Conservation (phyloP, 1,140 invertebrate genomes). For the Ceratosolen fusciceps region DNA sequence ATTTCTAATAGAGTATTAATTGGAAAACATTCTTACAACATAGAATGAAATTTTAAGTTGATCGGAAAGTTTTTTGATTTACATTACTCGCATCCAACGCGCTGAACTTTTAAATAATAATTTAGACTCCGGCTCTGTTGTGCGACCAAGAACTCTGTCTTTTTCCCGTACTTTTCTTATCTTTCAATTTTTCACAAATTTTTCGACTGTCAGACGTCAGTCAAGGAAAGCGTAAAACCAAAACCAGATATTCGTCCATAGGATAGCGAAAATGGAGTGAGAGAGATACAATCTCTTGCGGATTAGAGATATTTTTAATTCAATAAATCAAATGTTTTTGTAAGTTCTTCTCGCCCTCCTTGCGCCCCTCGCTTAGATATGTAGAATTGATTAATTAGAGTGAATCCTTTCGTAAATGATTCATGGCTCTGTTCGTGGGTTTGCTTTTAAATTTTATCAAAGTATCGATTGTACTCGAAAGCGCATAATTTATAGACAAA, state of each 20-base stretch:
- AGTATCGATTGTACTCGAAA: background rate
- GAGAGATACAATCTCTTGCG: conserved; percentile 50
- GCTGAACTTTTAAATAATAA: conserved; percentile 44
- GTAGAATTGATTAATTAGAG: conserved; percentile 56
- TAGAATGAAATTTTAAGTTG: background rate
- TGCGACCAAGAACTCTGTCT: too few species aligned
- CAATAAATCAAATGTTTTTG: conserved; percentile 62
- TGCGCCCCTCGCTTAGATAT: conserved; percentile 3
- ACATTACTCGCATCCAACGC: conserved; percentile 18
- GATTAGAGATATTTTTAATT: conserved; percentile 66
- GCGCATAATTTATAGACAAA: too few species aligned
- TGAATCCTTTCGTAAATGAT: conserved; percentile 44
- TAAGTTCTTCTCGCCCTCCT: conserved; percentile 46
- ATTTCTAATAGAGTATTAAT: conserved; percentile 3
- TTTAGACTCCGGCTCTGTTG: conserved; percentile 8
- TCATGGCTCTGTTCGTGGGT: background rate
- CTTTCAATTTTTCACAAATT: conserved; percentile 13
- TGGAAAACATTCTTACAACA: background rate
- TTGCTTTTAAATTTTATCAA: background rate
- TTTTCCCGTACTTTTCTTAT: background rate
- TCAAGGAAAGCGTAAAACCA: background rate
- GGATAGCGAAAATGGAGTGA: conserved; percentile 16
- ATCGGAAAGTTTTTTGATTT: conserved; percentile 45
- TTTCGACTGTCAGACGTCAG: background rate
- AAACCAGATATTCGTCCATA: background rate